A percentile compares a stretch with the other conserved stretches of the same genome.
These are phyloP conservation scores for Macrocentrus cingulum DNA, from an alignment of 1,140 invertebrate genomes.

Conservation along the genomic window DNA sequence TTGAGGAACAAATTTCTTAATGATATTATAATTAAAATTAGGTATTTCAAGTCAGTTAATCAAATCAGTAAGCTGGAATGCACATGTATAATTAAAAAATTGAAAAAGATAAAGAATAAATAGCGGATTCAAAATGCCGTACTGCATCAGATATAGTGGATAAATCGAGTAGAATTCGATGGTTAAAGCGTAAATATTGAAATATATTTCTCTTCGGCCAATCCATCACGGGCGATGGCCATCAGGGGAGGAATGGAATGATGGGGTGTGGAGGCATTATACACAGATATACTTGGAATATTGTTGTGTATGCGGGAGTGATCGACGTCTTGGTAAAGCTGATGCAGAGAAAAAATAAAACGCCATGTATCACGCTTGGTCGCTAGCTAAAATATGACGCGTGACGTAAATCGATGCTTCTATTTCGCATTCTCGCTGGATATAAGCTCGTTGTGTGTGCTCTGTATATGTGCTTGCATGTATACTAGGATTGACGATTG, in stretches of 20 bases:
- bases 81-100: no score
- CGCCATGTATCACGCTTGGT: constrained; percentile 21
- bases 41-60: no score
- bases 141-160: constrained; percentile 8
- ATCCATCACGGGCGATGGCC: constrained; percentile 9
- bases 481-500: no score
- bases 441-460: no score
- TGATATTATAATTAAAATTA: no score
- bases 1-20: no score
- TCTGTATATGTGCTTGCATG: no score
- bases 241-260: no score
- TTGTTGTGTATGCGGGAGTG: background rate
- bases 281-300: background rate
- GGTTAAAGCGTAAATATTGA: constrained; percentile 18
- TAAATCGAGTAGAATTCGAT: constrained; percentile 1
- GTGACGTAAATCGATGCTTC: constrained; percentile 21
- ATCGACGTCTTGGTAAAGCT: constrained; percentile 10
- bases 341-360: constrained; percentile 11
- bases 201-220: constrained; percentile 7
- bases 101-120: background rate
- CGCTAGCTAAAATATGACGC: constrained; percentile 3
- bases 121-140: constrained; percentile 1
- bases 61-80: no score
- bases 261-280: no score
- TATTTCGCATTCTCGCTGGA: constrained; percentile 7